Conservation (phyloP, 2,113 vertebrate species). For the Lethenteron reissneri region DNA sequence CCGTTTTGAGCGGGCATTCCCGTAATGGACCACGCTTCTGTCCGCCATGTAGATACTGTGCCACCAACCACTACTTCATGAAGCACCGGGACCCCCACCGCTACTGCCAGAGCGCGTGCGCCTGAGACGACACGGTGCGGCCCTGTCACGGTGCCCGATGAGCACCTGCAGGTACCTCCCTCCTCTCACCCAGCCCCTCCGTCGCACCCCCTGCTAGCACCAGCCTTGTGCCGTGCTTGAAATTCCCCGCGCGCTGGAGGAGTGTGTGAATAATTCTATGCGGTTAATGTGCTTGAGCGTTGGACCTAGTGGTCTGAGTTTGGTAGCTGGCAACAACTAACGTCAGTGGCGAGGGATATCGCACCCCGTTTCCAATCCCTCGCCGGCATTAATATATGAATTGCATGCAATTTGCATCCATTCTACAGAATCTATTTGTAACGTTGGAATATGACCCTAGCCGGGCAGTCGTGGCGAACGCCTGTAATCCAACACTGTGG, state of each 20-base stretch:
- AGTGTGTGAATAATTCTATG: background rate
- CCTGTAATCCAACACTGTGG: no score
- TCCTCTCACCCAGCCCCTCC: background rate
- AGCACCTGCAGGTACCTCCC: slow-evolving; percentile 61
- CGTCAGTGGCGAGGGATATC: slow-evolving; percentile 7
- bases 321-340: background rate
- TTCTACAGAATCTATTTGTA: no score
- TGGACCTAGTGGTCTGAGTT: background rate
- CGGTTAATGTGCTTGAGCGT: background rate
- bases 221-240: background rate
- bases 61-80: slow-evolving; percentile 64
- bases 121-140: slow-evolving; percentile 61
- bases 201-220: no score
- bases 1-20: no score
- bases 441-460: no score
- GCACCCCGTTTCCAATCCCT: no score
- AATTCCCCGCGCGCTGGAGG: rapidly evolving
- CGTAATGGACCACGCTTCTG: no score
- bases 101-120: slow-evolving; percentile 66
- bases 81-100: slow-evolving; percentile 68
- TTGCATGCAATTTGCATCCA: no score
- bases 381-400: no score
- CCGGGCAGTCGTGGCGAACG: no score
- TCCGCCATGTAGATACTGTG: slow-evolving; percentile 43
- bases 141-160: slow-evolving; percentile 59